Evolutionary conservation across 2,797 vertebrate genomes (phyloP).

Genomic region (Acrocephalus scirpaceus): DNA sequence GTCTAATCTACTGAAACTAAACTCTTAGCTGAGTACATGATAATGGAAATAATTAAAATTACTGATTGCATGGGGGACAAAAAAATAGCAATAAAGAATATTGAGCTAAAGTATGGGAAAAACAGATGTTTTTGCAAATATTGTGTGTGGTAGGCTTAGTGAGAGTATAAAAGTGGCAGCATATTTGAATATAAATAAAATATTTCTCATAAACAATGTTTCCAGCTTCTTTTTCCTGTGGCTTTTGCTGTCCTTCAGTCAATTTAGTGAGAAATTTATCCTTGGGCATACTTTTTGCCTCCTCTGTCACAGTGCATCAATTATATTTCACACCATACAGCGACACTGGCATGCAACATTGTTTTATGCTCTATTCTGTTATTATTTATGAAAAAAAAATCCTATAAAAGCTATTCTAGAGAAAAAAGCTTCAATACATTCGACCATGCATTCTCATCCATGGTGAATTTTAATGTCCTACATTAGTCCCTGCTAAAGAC

Average conservation of each 20-base stretch:
- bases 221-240: not conserved
- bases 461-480: not conserved
- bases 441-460: not conserved
- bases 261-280: slow-evolving; percentile 14
- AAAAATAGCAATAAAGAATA: slow-evolving; percentile 26
- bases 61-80: slow-evolving; percentile 4
- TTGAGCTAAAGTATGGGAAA: not conserved
- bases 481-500: not conserved
- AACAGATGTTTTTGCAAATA: slow-evolving; percentile 51
- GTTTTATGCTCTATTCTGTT: not conserved
- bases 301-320: slow-evolving; percentile 24
- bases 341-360: not conserved
- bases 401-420: not conserved
- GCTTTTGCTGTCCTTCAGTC: slow-evolving; percentile 3
- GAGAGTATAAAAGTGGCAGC: not conserved
- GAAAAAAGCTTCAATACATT: not conserved
- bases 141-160: not conserved
- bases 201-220: not conserved
- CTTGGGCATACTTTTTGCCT: slow-evolving; percentile 18
- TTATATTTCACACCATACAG: not conserved
- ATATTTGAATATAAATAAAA: slow-evolving; percentile 47
- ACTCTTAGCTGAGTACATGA: slow-evolving; percentile 39
- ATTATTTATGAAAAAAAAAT: slow-evolving; percentile 1
- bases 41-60: slow-evolving; percentile 69
- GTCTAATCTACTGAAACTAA: slow-evolving; percentile 52